These are phyloP conservation scores for Okamejei kenojei DNA, from an alignment of 2,797 vertebrate species.

Conservation along the genomic window DNA sequence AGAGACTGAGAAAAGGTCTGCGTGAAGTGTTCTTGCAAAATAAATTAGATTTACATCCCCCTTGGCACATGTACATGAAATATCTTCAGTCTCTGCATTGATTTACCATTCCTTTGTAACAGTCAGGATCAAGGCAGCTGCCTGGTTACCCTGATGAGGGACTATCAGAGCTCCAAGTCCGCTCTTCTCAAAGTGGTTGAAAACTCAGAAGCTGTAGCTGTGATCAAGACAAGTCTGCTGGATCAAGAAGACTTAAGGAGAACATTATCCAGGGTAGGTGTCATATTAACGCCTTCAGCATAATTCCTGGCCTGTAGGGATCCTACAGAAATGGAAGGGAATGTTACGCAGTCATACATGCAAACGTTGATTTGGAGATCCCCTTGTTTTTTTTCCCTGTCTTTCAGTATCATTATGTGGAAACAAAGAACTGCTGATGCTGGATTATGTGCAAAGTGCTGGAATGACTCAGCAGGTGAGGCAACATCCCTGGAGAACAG, in stretches of 20 bases:
- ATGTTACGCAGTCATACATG: background rate
- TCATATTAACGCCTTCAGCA: too few species aligned
- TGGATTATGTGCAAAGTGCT: too few species aligned
- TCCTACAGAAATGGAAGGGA: background rate
- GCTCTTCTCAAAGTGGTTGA: conserved; percentile 66
- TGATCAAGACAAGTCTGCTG: conserved; percentile 68
- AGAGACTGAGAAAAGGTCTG: background rate
- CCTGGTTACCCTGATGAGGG: conserved; percentile 72
- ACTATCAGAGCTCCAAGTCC: conserved; percentile 71
- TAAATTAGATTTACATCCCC: background rate
- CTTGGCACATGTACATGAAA: background rate
- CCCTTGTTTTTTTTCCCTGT: background rate
- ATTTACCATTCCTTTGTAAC: conserved; percentile 40
- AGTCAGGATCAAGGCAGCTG: conserved; percentile 78
- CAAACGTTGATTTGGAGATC: background rate
- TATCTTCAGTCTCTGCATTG: background rate
- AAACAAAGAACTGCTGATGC: too few species aligned
- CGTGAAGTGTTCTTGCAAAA: too few species aligned
- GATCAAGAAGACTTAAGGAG: conserved; percentile 73
- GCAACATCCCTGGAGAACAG: too few species aligned
- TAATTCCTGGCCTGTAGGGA: background rate
- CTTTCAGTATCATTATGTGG: background rate
- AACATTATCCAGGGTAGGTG: conserved; percentile 70
- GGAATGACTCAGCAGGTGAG: too few species aligned
- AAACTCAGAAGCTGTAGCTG: conserved; percentile 60